Percentiles rank a stretch among this genome's conserved stretches.
These are phyloP conservation scores for Salpingus planirostris DNA, from an alignment of 2,888 invertebrate species.

Conservation along the genomic window DNA sequence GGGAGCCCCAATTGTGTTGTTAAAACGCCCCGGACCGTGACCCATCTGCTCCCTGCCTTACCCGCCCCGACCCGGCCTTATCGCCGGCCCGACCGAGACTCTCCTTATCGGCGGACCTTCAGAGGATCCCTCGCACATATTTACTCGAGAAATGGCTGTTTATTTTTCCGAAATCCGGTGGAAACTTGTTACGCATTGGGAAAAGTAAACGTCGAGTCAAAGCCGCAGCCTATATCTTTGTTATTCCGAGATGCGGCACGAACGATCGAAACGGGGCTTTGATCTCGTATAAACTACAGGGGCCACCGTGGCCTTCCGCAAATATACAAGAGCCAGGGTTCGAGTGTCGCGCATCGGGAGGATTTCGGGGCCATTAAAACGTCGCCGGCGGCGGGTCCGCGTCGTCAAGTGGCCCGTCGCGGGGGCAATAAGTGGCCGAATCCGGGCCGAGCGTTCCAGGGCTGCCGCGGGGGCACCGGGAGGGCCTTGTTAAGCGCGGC, in stretches of 20 bases:
- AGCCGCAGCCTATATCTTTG: slow-evolving; percentile 20
- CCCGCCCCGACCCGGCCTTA: slow-evolving; percentile 17
- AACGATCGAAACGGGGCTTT: slow-evolving; percentile 27
- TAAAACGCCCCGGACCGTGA: slow-evolving; percentile 17
- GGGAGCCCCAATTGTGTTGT: slow-evolving; percentile 15
- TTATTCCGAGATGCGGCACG: slow-evolving; percentile 19
- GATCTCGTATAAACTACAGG: slow-evolving; percentile 25
- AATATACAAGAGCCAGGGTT: slow-evolving; percentile 15
- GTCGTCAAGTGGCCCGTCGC: no score
- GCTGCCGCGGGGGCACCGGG: no score
- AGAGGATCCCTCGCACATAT: slow-evolving; percentile 18
- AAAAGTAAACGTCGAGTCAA: slow-evolving; percentile 32
- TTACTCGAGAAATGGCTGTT: slow-evolving; percentile 31
- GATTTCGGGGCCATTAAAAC: slow-evolving; percentile 35
- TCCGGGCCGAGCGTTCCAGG: no score
- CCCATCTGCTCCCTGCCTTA: slow-evolving; percentile 17
- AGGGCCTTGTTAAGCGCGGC: slow-evolving; percentile 34
- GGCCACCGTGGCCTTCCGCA: slow-evolving; percentile 18
- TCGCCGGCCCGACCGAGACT: no score
- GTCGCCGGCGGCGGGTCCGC: slow-evolving; percentile 29
- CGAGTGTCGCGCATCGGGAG: neutral
- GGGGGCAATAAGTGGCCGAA: slow-evolving; percentile 26
- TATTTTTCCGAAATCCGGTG: slow-evolving; percentile 36
- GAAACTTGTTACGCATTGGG: slow-evolving; percentile 31
- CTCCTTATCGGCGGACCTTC: no score